Conservation (phyloP, 2,113 vertebrate species). For the Coracopsis vasa region DNA sequence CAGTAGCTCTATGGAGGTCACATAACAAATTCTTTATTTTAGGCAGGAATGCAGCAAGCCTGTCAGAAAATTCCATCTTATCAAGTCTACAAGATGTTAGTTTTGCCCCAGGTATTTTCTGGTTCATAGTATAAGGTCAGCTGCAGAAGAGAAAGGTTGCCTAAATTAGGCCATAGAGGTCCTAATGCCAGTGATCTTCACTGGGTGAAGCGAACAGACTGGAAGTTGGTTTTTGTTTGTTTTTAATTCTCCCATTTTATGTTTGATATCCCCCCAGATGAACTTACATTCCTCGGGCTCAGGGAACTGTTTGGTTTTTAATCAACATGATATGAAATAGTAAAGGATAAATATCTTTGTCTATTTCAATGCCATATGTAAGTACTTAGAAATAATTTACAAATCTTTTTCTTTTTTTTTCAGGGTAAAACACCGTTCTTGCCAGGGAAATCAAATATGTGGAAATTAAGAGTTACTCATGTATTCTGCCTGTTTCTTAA, state of each 20-base stretch:
- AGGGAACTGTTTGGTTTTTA: background rate
- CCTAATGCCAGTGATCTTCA: background rate
- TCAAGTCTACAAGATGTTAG: background rate
- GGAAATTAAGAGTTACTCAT: background rate
- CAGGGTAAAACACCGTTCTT: background rate
- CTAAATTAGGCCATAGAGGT: background rate
- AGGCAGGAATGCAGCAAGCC: background rate
- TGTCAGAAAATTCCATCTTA: background rate
- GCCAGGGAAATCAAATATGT: background rate
- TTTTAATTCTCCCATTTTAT: background rate
- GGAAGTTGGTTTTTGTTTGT: background rate
- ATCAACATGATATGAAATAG: background rate
- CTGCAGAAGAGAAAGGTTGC: background rate
- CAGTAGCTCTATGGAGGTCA: background rate
- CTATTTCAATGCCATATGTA: background rate
- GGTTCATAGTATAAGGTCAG: background rate
- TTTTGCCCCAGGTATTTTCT: constrained; percentile 8
- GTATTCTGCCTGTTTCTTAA: background rate
- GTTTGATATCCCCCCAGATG: background rate
- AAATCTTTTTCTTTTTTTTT: background rate
- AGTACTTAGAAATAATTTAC: background rate
- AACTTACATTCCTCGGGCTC: background rate
- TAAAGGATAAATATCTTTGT: background rate
- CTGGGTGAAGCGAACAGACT: background rate
- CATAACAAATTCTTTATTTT: background rate